These are phyloP conservation scores for Enteromius paludinosus DNA, from an alignment of 2,797 vertebrate species.

Conservation along the genomic window DNA sequence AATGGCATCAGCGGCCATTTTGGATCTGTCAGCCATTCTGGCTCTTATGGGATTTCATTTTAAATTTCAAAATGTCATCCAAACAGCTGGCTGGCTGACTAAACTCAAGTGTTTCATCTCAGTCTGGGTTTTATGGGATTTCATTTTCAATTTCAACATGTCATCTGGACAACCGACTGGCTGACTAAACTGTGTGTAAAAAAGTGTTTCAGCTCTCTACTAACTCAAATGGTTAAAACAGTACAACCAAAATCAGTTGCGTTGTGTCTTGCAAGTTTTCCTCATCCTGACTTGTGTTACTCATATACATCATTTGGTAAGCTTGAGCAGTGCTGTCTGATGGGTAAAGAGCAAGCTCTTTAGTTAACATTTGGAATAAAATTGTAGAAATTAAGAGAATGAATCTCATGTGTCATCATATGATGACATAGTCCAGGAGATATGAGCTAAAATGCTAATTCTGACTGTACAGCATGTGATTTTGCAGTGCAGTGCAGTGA, in stretches of 20 bases:
- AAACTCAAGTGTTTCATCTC: neutral
- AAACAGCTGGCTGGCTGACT: neutral
- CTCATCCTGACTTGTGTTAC: neutral
- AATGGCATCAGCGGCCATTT: slow-evolving; percentile 17
- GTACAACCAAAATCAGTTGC: neutral
- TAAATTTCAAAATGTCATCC: slow-evolving; percentile 17
- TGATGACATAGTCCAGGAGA: neutral
- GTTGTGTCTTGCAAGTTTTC: neutral
- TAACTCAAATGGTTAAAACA: neutral
- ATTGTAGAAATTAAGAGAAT: neutral
- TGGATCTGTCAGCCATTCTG: slow-evolving; percentile 8
- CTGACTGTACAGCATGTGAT: neutral
- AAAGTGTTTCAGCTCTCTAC: neutral
- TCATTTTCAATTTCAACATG: slow-evolving; percentile 12
- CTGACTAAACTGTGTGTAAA: slow-evolving; percentile 1
- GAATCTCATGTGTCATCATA: neutral
- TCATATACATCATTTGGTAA: neutral
- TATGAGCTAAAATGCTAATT: slow-evolving; percentile 4
- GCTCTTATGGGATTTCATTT: neutral
- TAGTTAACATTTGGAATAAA: neutral
- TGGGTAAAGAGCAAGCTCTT: neutral
- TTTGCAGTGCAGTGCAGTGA: neutral
- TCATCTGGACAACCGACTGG: neutral
- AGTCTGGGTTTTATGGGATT: neutral
- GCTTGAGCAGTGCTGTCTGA: neutral